phyloP scores from a whole-genome alignment of 2,797 vertebrate genomes.

The Acrocephalus scirpaceus region DNA sequence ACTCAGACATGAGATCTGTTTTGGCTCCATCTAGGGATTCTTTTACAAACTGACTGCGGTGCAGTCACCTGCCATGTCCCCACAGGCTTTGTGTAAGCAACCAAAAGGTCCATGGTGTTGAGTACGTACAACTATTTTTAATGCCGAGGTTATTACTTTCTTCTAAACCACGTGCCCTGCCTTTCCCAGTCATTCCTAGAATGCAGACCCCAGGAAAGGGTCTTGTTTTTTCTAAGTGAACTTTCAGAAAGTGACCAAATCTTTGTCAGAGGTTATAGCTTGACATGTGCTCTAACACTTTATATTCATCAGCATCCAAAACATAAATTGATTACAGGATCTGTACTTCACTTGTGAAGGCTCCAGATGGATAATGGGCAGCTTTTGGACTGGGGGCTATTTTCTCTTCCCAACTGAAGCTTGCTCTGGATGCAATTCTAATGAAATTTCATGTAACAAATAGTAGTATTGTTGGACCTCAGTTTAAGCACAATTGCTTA shows the following conservation, averaged over 20 bases:
- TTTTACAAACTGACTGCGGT: slow-evolving; percentile 16
- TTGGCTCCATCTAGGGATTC: slow-evolving; percentile 55
- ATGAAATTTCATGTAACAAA: background rate
- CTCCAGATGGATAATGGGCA: background rate
- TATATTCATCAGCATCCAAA: background rate
- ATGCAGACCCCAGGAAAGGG: accelerated
- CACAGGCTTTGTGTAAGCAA: background rate
- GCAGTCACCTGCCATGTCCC: background rate
- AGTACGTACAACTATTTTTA: background rate
- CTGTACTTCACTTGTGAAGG: background rate
- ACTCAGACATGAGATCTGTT: background rate
- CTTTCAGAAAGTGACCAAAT: background rate
- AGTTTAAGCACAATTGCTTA: background rate
- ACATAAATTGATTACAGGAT: background rate
- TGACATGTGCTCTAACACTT: background rate
- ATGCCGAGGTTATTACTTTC: background rate
- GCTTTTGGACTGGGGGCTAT: background rate
- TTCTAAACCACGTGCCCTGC: accelerated
- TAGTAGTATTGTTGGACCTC: background rate
- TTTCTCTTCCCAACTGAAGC: background rate
- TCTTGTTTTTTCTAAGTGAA: background rate
- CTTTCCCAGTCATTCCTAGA: background rate
- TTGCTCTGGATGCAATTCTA: background rate
- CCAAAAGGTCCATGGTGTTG: background rate
- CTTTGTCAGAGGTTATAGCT: background rate